Evolutionary conservation across 2,113 vertebrate species (phyloP).

Genomic region (Corythornis cristatus): DNA sequence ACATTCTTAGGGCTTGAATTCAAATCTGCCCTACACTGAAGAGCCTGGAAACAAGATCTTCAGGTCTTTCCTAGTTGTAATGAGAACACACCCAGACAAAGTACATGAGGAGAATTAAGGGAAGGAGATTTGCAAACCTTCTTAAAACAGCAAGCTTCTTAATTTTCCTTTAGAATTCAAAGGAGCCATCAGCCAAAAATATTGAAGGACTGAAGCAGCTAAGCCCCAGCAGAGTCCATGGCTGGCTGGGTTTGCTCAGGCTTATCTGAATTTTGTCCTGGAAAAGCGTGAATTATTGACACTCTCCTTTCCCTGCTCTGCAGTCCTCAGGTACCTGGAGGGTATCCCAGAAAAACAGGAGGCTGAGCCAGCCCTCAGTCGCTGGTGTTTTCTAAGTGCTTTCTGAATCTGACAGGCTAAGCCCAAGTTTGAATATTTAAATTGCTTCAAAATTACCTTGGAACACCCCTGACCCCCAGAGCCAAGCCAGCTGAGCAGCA

Average conservation of each 20-base stretch:
- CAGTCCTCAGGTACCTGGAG: slow-evolving; percentile 68
- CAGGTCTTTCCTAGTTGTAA: slow-evolving; percentile 49
- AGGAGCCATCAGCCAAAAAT: slow-evolving; percentile 11
- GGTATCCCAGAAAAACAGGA: slow-evolving; percentile 67
- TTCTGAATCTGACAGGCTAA: slow-evolving; percentile 8
- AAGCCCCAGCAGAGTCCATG: slow-evolving; percentile 11
- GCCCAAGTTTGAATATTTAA: slow-evolving; percentile 14
- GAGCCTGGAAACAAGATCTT: slow-evolving; percentile 59
- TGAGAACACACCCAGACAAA: slow-evolving; percentile 46
- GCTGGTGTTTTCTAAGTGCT: not conserved
- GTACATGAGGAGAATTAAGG: slow-evolving; percentile 39
- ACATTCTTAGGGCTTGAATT: slow-evolving; percentile 32
- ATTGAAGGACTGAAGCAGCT: slow-evolving; percentile 21
- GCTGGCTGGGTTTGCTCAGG: slow-evolving; percentile 41
- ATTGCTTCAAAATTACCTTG: not conserved
- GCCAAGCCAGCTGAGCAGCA: not conserved
- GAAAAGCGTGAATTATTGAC: slow-evolving; percentile 38
- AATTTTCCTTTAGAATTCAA: slow-evolving; percentile 43
- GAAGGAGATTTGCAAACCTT: slow-evolving; percentile 44
- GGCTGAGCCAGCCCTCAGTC: slow-evolving; percentile 36
- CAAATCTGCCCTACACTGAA: slow-evolving; percentile 5
- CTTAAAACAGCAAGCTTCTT: slow-evolving; percentile 29
- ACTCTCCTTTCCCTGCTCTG: slow-evolving; percentile 51
- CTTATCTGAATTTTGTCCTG: slow-evolving; percentile 59
- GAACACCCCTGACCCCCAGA: not conserved